These are phyloP conservation scores for Rhodophaea formosa DNA, from an alignment of 2,888 invertebrate species.

Conservation along the genomic window DNA sequence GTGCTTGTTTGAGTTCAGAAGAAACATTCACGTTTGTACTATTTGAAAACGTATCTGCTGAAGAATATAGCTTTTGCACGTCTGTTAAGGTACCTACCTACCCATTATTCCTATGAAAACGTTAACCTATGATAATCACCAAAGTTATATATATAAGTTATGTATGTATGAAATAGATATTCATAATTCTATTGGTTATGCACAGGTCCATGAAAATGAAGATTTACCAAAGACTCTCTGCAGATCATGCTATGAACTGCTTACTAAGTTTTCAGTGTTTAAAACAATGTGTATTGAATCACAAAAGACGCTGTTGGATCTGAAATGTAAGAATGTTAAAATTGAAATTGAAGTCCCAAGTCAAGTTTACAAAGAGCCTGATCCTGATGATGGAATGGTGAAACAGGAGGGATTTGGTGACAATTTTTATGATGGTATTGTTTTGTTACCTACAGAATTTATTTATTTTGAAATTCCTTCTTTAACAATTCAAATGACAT, in stretches of 20 bases:
- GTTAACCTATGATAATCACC: too few relatives aligned
- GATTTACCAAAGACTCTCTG: constrained; percentile 63
- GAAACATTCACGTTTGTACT: constrained; percentile 54
- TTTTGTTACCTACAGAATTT: neutral
- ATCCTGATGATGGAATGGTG: constrained; percentile 26
- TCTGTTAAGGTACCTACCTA: constrained; percentile 61
- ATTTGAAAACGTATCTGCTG: constrained; percentile 57
- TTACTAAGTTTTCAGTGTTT: constrained; percentile 57
- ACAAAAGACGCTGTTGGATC: constrained; percentile 47
- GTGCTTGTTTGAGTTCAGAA: constrained; percentile 60
- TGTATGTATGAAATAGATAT: too few relatives aligned
- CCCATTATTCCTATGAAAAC: too few relatives aligned
- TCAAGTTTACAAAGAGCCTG: constrained; percentile 17
- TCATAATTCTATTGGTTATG: too few relatives aligned
- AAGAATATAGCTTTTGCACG: constrained; percentile 65
- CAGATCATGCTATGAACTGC: constrained; percentile 52
- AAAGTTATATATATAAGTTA: too few relatives aligned
- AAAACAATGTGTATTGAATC: constrained; percentile 65
- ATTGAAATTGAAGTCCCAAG: constrained; percentile 25
- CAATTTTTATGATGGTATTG: constrained; percentile 23
- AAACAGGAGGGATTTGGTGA: constrained; percentile 22
- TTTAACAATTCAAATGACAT: too few relatives aligned
- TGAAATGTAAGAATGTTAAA: constrained; percentile 34
- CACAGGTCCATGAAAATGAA: constrained; percentile 56
- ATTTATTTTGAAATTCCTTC: neutral